These are phyloP conservation scores for Pardalotus punctatus DNA, from an alignment of 2,113 vertebrate genomes.

Conservation along the genomic window DNA sequence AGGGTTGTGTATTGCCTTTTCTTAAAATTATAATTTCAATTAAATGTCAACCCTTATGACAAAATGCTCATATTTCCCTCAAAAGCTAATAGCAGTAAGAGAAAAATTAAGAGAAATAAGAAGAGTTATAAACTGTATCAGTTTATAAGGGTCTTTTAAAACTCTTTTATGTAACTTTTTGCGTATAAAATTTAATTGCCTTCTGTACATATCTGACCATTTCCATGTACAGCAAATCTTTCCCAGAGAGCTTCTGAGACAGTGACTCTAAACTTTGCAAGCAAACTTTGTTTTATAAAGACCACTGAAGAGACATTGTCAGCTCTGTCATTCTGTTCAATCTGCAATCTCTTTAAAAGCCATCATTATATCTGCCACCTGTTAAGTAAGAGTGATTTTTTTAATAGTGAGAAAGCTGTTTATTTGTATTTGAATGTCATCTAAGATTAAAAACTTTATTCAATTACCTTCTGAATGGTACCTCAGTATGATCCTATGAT, in stretches of 20 bases:
- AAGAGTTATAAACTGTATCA: background rate
- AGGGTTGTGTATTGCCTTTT: background rate
- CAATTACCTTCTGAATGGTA: background rate
- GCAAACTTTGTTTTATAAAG: background rate
- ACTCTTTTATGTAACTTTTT: background rate
- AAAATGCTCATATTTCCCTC: background rate
- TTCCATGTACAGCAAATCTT: background rate
- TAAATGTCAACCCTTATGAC: background rate
- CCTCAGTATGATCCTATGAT: background rate
- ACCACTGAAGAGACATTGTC: background rate
- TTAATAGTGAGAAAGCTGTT: constrained; percentile 5
- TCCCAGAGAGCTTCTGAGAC: background rate
- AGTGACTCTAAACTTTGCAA: background rate
- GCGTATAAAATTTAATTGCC: background rate
- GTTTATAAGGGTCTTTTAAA: background rate
- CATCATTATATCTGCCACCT: background rate
- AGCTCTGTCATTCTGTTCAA: background rate
- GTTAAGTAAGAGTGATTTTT: background rate
- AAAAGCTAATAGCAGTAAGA: background rate
- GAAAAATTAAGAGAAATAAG: background rate
- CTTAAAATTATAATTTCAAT: background rate
- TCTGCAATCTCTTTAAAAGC: constrained; percentile 11
- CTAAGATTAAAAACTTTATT: constrained; percentile 46
- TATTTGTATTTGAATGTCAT: constrained; percentile 16
- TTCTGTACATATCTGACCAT: background rate